These are phyloP conservation scores for Platypus cylindrus DNA, from an alignment of 2,888 invertebrate species.

Conservation along the genomic window DNA sequence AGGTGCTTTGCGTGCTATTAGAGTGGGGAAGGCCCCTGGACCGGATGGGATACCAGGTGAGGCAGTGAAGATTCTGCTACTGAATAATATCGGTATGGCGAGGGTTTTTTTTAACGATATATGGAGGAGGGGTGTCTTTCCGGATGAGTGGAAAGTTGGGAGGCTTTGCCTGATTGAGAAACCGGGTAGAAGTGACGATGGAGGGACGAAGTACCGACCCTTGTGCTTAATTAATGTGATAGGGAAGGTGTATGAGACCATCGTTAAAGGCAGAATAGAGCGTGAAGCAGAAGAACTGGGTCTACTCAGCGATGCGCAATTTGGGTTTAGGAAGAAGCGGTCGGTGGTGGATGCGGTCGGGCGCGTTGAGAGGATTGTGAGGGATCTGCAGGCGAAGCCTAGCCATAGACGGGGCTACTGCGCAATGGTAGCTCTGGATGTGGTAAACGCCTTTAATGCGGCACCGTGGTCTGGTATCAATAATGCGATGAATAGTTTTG, in stretches of 20 bases:
- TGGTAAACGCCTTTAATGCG: conserved; percentile 2
- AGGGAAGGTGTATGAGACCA: conserved; percentile 1
- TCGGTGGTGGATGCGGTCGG: conserved; percentile 1
- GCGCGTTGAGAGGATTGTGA: not conserved
- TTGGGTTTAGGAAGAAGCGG: conserved; percentile 3
- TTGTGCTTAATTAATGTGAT: conserved; percentile 1
- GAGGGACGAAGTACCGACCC: conserved; percentile 1
- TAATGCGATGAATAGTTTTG: not conserved
- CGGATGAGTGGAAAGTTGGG: conserved; percentile 2
- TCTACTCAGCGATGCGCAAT: conserved; percentile 1
- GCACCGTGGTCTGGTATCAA: not conserved
- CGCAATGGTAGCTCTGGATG: too few species aligned
- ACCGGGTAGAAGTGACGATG: not conserved
- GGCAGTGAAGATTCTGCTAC: not conserved
- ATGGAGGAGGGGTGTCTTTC: not conserved
- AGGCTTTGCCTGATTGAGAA: conserved; percentile 1
- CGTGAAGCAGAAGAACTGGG: not conserved
- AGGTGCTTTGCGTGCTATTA: not conserved
- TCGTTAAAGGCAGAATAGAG: conserved; percentile 1
- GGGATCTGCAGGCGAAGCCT: too few species aligned
- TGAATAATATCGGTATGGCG: not conserved
- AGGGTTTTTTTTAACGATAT: not conserved
- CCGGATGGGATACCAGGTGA: not conserved
- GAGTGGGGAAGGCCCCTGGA: not conserved
- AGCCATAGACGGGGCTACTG: too few species aligned